Percentiles rank a stretch among this genome's conserved stretches.
Conservation (phyloP, 37 sponge, comb jelly and placozoan species). For the Hormiphora californensis region DNA sequence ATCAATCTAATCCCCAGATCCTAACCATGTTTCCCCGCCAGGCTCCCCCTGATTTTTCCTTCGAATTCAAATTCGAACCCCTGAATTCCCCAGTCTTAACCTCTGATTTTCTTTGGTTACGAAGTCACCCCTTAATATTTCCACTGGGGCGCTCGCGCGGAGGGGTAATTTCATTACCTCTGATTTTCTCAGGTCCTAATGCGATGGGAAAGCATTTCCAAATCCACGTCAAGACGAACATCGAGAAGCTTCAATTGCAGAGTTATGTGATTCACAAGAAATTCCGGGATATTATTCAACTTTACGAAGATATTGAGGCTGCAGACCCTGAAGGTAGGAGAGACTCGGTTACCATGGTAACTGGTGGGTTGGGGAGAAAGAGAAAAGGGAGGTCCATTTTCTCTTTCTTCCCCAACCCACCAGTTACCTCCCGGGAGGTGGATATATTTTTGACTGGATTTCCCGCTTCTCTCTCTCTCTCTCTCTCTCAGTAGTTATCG, state of each 20-base stretch:
- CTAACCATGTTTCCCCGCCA: background rate
- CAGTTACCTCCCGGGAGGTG: too few species aligned
- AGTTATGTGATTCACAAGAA: slow-evolving; percentile 48
- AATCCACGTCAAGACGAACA: slow-evolving; percentile 51
- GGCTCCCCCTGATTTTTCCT: background rate
- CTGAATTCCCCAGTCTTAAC: background rate
- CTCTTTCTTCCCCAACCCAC: too few species aligned
- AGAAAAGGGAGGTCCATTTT: too few species aligned
- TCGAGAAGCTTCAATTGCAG: slow-evolving; percentile 42
- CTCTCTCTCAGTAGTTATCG: too few species aligned
- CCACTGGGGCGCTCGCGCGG: too few species aligned
- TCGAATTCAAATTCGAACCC: background rate
- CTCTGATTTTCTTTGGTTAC: background rate
- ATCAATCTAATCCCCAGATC: background rate
- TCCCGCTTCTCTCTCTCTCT: too few species aligned
- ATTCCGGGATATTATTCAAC: slow-evolving; percentile 25
- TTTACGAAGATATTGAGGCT: slow-evolving; percentile 32
- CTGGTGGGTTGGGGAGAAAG: too few species aligned
- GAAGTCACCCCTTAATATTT: too few species aligned
- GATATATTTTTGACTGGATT: too few species aligned
- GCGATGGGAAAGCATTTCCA: slow-evolving; percentile 41
- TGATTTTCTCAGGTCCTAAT: slow-evolving; percentile 49
- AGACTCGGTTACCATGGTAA: background rate
- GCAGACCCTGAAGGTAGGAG: background rate
- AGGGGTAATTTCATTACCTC: too few species aligned